A percentile compares a stretch with the other conserved stretches of the same genome.
phyloP scores from a whole-genome alignment of 2,797 vertebrate genomes.

The Cynodonichthys magdalenae region DNA sequence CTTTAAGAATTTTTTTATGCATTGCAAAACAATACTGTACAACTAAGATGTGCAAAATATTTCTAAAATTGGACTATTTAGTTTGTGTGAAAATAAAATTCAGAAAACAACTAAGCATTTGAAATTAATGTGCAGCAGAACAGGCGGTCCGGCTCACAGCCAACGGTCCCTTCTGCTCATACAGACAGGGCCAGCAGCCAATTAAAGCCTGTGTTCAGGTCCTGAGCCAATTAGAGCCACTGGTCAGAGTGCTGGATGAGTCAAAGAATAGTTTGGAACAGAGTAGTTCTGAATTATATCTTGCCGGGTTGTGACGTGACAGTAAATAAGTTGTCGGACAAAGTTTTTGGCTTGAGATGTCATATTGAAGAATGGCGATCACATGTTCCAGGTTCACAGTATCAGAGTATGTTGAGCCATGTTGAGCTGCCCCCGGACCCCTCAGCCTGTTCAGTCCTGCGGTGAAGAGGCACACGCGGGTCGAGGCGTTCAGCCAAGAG shows the following conservation, averaged over 20 bases:
- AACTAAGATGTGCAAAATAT: neutral
- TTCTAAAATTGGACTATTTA: conserved; percentile 15
- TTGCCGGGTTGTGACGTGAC: neutral
- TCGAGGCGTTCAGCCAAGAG: conserved; percentile 65
- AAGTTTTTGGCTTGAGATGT: neutral
- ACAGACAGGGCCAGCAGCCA: conserved; percentile 63
- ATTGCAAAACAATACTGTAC: neutral
- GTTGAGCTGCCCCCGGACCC: conserved; percentile 34
- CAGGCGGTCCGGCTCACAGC: conserved; percentile 58
- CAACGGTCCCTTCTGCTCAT: conserved; percentile 70
- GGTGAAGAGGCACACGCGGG: conserved; percentile 39
- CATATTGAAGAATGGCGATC: neutral
- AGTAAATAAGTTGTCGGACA: neutral
- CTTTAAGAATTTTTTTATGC: too few relatives aligned
- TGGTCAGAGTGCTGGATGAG: conserved; percentile 46
- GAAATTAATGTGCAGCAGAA: conserved; percentile 71
- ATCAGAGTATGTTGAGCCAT: conserved; percentile 14
- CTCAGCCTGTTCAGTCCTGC: conserved; percentile 33
- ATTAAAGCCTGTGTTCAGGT: conserved; percentile 67
- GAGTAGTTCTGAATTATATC: conserved; percentile 2
- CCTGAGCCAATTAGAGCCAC: conserved; percentile 65
- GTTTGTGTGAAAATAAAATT: conserved; percentile 42
- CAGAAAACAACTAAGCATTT: conserved; percentile 33
- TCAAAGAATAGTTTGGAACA: conserved; percentile 18
- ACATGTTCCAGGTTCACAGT: neutral